Evolutionary conservation across 2,113 vertebrate genomes (phyloP).

Genomic region (Hucho hucho): DNA sequence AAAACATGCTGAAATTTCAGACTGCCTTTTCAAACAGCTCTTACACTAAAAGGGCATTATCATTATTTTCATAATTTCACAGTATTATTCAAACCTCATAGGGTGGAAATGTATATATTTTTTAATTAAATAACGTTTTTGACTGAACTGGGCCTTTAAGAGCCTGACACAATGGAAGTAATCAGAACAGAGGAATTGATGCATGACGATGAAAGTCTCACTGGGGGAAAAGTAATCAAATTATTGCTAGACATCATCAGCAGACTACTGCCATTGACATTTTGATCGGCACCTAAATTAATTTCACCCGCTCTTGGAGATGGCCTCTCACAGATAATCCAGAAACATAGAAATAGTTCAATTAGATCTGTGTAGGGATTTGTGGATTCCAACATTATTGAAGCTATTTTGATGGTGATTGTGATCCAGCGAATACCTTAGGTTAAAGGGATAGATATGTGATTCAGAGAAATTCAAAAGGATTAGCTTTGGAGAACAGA

Average conservation of each 20-base stretch:
- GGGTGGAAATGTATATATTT: too few species aligned
- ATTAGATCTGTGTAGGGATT: constrained; percentile 58
- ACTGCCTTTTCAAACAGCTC: too few species aligned
- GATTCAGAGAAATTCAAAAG: constrained; percentile 47
- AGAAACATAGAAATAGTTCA: constrained; percentile 55
- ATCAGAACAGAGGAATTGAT: constrained; percentile 18
- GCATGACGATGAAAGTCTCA: constrained; percentile 10
- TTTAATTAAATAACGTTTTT: too few species aligned
- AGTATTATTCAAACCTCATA: background rate
- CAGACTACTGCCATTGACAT: constrained; percentile 54
- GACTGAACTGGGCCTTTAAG: constrained; percentile 2
- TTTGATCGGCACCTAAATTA: constrained; percentile 48
- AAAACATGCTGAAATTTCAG: too few species aligned
- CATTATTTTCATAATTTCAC: too few species aligned
- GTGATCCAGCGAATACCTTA: constrained; percentile 15
- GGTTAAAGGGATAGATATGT: constrained; percentile 25
- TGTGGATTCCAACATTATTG: constrained; percentile 38
- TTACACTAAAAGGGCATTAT: background rate
- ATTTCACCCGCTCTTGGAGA: constrained; percentile 48
- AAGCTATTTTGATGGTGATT: constrained; percentile 29
- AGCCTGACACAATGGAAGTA: constrained; percentile 45
- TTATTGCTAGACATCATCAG: constrained; percentile 41
- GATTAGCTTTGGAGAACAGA: background rate
- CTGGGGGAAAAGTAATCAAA: constrained; percentile 2
- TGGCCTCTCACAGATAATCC: constrained; percentile 32